Conservation (phyloP, 2,113 vertebrate species). For the Aspidoscelis tigris region DNA sequence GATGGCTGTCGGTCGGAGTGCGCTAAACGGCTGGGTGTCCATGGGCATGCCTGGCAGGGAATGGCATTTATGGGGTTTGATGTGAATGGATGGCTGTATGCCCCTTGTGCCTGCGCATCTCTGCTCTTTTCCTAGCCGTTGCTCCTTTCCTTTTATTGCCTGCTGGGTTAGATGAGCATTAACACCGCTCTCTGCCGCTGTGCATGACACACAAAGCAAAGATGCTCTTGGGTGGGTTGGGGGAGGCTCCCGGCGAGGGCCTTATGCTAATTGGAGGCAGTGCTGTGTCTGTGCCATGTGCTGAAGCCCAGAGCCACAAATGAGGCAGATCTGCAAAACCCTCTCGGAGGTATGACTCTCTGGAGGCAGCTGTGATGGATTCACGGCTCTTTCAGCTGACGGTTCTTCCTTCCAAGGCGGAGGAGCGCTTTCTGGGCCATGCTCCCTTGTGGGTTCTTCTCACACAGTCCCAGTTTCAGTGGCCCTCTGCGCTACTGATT, state of each 20-base stretch:
- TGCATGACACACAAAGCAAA: not conserved
- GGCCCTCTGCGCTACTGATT: not conserved
- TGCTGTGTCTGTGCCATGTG: no score
- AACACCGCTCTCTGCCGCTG: not conserved
- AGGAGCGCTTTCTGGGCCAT: not conserved
- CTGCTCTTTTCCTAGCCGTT: not conserved
- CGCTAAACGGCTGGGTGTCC: no score
- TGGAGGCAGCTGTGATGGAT: not conserved
- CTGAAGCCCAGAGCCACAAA: not conserved
- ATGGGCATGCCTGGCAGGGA: no score
- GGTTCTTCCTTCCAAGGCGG: conserved; percentile 9
- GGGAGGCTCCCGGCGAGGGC: not conserved
- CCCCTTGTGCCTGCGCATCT: not conserved
- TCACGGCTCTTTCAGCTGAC: not conserved
- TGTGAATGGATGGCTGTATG: not conserved
- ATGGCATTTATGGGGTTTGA: no score
- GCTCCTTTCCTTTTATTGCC: not conserved
- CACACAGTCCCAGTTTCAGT: not conserved
- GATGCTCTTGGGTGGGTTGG: not conserved
- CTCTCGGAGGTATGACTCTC: conserved; percentile 1
- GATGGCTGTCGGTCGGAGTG: no score
- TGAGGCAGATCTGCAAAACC: not conserved
- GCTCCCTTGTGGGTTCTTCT: conserved; percentile 7
- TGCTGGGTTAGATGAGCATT: not conserved
- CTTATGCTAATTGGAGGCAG: not conserved